Base-by-base conservation (phyloP, 2,113 vertebrate species). In the Oreochromis aureus region DNA sequence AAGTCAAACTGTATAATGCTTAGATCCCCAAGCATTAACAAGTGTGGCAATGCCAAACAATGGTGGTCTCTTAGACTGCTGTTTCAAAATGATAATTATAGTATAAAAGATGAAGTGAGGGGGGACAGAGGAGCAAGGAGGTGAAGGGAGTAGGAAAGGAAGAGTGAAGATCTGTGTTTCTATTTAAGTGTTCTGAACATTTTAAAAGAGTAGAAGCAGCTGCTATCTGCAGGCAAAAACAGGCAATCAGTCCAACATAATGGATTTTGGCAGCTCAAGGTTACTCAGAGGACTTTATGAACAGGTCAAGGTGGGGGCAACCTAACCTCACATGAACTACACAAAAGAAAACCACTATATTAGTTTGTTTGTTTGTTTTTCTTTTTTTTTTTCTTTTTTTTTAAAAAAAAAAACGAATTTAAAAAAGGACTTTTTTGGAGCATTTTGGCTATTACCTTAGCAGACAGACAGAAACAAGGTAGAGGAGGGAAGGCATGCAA, bases 1-100 rank as follows among this genome's bases (percentile, higher is more conserved):
- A 95, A 96, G 96, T 95, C 95, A 94, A 91, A 94, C 80, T 81
- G 85, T 58, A 91, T 96, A 96, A 91, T 83, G 84, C 92, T 87
- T 39, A 66, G 34, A 39, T 66, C 58, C 39, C 76, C 32, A 84
- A 81, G 86, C 58, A 78, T 91, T 94, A 94, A 86, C 58, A 84
- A 87, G 85, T 85, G 84, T 82, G 89, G 89, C 93, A 32, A 87
- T 83, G 94, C 95, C 95, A 95, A 94, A 89, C 71, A 83, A 83
- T 87, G 34, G 93, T 89, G 63, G 92, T 66, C 89, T 91, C 91
- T 91, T 90, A 86, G 89, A 80, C 93, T 88, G 54, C 88, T 86
- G 86, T 94, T 81, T 94, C 82, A 95, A 94, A 96, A 95, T 94
- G 96, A 95, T 94, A 96, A 96, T 95, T 95, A 95, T 89, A 22